These are phyloP conservation scores for Antrozous pallidus DNA, from an alignment of 2,797 vertebrate genomes.

Conservation along the genomic window DNA sequence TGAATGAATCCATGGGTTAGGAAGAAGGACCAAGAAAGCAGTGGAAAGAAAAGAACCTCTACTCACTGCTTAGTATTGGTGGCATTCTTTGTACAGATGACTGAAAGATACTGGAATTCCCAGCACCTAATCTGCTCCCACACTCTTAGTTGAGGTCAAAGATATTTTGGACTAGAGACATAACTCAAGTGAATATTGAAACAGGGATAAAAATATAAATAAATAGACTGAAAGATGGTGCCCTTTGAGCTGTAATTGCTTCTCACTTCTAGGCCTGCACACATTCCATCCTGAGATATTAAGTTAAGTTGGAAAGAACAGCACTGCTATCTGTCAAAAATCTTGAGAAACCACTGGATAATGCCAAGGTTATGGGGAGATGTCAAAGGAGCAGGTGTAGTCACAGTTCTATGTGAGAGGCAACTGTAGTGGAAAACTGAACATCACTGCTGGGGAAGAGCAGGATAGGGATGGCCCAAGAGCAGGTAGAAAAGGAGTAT, in stretches of 20 bases:
- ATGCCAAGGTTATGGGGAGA: fast-evolving
- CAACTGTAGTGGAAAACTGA: background rate
- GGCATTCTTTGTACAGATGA: background rate
- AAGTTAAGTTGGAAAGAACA: too few species aligned
- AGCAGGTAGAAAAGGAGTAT: background rate
- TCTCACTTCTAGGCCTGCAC: background rate
- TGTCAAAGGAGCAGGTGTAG: background rate
- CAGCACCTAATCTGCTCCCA: too few species aligned
- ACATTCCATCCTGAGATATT: background rate
- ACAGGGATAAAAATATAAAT: background rate
- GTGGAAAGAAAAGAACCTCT: too few species aligned
- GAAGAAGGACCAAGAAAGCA: fast-evolving
- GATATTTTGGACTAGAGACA: background rate
- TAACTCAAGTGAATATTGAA: background rate
- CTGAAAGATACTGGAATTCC: background rate
- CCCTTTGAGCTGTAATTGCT: background rate
- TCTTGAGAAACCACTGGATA: fast-evolving
- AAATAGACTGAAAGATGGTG: background rate
- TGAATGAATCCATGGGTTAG: fast-evolving
- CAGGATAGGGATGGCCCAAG: too few species aligned
- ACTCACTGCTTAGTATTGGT: fast-evolving
- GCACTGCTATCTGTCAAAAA: fast-evolving
- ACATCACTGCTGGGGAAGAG: too few species aligned
- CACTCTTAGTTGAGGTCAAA: background rate
- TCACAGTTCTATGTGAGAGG: fast-evolving